These are phyloP conservation scores for Nothocercus julius DNA, from an alignment of 2,113 vertebrate species.

Conservation along the genomic window DNA sequence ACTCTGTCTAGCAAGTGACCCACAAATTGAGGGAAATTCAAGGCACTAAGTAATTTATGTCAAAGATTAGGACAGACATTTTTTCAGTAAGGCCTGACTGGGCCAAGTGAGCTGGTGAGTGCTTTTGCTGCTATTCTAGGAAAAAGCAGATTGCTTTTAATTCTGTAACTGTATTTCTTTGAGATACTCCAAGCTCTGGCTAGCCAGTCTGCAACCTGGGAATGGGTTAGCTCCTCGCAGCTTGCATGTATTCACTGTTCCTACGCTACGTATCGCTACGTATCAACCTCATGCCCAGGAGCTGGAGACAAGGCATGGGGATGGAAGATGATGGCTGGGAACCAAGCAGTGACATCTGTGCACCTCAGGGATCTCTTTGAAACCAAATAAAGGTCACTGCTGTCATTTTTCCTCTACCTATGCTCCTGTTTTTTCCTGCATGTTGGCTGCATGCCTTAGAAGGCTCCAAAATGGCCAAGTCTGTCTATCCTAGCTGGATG, in stretches of 20 bases:
- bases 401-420: not conserved
- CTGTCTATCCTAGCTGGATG: not conserved
- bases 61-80: not conserved
- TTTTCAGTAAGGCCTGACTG: not conserved
- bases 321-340: not conserved
- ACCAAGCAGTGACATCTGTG: not conserved
- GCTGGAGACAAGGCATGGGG: not conserved
- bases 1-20: not conserved
- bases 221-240: not conserved
- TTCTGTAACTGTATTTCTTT: not conserved
- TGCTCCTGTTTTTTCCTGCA: not conserved
- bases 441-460: not conserved
- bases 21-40: not conserved
- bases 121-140: not conserved
- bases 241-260: not conserved
- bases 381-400: not conserved
- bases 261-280: too few species aligned
- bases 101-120: fast-evolving
- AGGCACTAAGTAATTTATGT: not conserved
- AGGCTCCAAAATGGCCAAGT: not conserved
- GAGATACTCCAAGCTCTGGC: not conserved
- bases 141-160: not conserved
- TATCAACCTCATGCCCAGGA: fast-evolving
- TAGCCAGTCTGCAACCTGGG: not conserved
- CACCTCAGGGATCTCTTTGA: not conserved